A percentile compares a stretch with the other conserved stretches of the same genome.
phyloP scores from a whole-genome alignment of 2,888 invertebrate species.

The Tachystola acroxantha region DNA sequence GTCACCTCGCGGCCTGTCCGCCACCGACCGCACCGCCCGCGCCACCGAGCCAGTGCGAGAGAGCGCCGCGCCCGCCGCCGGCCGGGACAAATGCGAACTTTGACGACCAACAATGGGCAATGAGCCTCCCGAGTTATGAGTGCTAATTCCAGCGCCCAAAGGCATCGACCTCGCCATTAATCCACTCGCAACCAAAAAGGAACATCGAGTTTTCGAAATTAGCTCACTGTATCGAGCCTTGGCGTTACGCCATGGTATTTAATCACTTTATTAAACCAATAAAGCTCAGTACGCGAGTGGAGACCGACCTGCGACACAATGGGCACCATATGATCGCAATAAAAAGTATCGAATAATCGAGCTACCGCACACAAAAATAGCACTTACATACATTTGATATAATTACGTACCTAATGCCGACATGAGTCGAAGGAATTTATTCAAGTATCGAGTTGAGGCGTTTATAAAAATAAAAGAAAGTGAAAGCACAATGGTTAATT shows the following conservation, averaged over 20 bases:
- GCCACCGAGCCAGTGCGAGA: constrained; percentile 6
- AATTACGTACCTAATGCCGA: constrained; percentile 51
- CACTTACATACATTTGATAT: constrained; percentile 41
- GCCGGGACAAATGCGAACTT: constrained; percentile 1
- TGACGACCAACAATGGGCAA: background rate
- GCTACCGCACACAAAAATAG: constrained; percentile 40
- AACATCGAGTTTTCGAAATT: constrained; percentile 51
- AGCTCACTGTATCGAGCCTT: constrained; percentile 43
- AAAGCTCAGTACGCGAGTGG: constrained; percentile 38
- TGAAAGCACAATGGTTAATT: constrained; percentile 56
- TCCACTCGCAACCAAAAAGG: constrained; percentile 21
- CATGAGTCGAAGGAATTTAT: constrained; percentile 39
- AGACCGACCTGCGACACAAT: constrained; percentile 49
- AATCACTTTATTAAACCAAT: constrained; percentile 66
- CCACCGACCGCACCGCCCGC: constrained; percentile 13
- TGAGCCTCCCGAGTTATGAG: background rate
- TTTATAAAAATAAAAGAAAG: constrained; percentile 25
- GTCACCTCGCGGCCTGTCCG: constrained; percentile 17
- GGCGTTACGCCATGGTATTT: constrained; percentile 57
- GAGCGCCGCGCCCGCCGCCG: too few relatives aligned
- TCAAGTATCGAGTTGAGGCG: constrained; percentile 21
- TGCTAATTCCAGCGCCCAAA: constrained; percentile 6
- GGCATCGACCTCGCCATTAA: constrained; percentile 27
- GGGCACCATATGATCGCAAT: constrained; percentile 51
- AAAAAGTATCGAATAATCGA: constrained; percentile 54